Evolutionary conservation across 2,797 vertebrate genomes (phyloP).

Genomic region (Poeciliopsis presidionis): DNA sequence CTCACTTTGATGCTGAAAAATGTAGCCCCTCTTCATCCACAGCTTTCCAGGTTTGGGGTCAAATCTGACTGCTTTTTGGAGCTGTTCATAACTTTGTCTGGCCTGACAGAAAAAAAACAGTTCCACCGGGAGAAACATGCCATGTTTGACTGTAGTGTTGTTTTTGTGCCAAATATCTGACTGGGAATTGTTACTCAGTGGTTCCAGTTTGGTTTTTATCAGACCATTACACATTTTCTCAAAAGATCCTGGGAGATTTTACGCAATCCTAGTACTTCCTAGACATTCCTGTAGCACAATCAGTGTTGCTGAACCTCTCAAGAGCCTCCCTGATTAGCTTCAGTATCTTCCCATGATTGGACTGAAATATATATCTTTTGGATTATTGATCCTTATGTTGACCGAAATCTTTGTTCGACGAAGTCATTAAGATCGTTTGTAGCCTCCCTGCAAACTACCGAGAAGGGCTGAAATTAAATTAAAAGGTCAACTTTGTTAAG

Average conservation of each 20-base stretch:
- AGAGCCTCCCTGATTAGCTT: background rate
- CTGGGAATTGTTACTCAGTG: background rate
- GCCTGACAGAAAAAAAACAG: background rate
- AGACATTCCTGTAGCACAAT: background rate
- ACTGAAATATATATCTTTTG: background rate
- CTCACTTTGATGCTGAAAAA: background rate
- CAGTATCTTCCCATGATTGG: background rate
- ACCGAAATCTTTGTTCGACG: background rate
- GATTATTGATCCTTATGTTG: background rate
- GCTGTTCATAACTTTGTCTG: background rate
- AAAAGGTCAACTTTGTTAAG: background rate
- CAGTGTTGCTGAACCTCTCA: background rate
- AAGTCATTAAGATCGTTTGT: background rate
- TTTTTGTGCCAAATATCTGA: background rate
- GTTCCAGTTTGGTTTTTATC: conserved; percentile 1
- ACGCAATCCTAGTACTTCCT: background rate
- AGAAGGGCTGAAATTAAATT: background rate
- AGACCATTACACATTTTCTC: background rate
- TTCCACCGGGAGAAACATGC: background rate
- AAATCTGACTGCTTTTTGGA: background rate
- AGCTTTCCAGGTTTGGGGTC: background rate
- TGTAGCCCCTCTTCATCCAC: background rate
- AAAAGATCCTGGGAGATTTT: background rate
- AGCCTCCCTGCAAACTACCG: background rate
- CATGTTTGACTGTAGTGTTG: background rate